Base-by-base conservation (phyloP, 2,113 vertebrate genomes). In the Maccullochella peelii region DNA sequence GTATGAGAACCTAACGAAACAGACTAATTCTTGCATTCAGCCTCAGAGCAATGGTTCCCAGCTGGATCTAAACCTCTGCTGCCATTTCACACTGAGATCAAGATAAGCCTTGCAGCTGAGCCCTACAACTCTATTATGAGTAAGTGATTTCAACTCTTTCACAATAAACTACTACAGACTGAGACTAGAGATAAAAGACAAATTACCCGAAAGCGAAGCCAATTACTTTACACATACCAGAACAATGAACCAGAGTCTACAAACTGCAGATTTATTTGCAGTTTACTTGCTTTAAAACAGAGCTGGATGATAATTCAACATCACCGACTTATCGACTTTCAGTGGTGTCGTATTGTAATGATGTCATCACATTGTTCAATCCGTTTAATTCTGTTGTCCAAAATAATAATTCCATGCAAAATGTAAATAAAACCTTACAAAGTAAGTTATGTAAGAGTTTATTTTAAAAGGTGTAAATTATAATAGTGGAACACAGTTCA, bases 41-140 rank as follows among this genome's bases (percentile, higher is more conserved):
- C 76, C 87, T 74, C 79, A 49, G 61, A 86, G 86, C 73, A n/a
- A 30, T 15, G 62, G 88, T 90, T 88, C 81, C 74, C 92, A 89
- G 80, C 86, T 92, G 89, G 83, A 77, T 74, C 67, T 23, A 4
- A 78, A 62, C 70, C 62, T 77, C 76, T 52, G 77, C 70, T 75
- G 63, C 77, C 36, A 79, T 85, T 87, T 49, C 77, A 78, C 82
- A 57, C 77, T 6, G 69, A 85, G 79, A 67, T 85, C 63, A 76
- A 55, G 68, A 63, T 59, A 55, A 66, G 54, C 74, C 27, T 69
- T 1, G 18, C 91, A 91, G 88, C 91, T 89, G 89, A 93, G 88
- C 65, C 83, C 87, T 18, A 36, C 44, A 42, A 77, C 77, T 68
- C 82, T 20, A 25, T 77, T 63, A 40, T 14, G 67, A 86, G 82